Base-by-base conservation (phyloP, 2,797 vertebrate species). In the Merluccius polli region DNA sequence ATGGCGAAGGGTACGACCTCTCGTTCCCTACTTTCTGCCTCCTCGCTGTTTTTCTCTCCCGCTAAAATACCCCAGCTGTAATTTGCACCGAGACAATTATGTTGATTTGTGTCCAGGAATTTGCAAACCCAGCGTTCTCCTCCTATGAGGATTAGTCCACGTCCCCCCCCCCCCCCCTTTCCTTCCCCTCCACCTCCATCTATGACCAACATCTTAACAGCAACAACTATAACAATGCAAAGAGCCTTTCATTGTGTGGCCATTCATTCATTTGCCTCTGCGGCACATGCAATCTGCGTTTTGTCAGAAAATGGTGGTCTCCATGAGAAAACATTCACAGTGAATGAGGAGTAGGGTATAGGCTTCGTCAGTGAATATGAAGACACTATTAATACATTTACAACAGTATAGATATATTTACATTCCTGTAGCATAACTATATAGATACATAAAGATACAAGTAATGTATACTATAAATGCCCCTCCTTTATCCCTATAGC, bases 91-190 rank as follows among this genome's bases (percentile, higher is more conserved):
- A 74, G 86, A 81, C 87, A 87, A 90, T 89, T 84, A 76, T 83
- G 82, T 87, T 87, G 85, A 89, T 84, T 88, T 83, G 79, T 83
- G 82, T 88, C 83, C 85, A 84, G 74, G 83, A 85, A 70, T 75
- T 84, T 79, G 65, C 72, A 83, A 85, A 76, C 79, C 85, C 83
- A 87, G 84, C 24, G 69, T 83, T 87, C 78, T n/a, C 70, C 85
- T 87, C 84, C 84, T 81, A 75, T 78, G 78, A 79, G 15, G 72
- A 52, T 44, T 16, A 44, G 41, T 44, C 41, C 12, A 44, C 41
- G 41, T 44, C 48, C 48, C 44, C 75, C 75, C 9, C 71, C 32
- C 6, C 75, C 72, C 71, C 71, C 38, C 38, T 11, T 27, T 11
- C 63, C 18, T 18, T 41, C 9, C 72, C 29, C 38, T 32, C 18